Base-by-base conservation (phyloP, 2,888 invertebrate genomes). In the Xestia c-nigrum region DNA sequence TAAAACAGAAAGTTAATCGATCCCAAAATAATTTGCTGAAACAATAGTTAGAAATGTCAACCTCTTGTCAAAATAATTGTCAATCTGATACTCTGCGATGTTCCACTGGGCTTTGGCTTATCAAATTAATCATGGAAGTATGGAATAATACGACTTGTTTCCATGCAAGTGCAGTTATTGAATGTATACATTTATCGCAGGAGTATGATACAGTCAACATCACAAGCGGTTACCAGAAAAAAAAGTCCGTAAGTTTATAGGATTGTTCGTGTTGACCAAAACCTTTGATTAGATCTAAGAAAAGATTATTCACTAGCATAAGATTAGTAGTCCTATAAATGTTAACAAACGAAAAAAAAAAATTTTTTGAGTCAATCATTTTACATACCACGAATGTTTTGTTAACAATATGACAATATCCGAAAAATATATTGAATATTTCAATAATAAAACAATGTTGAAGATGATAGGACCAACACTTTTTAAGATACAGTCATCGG, bases 341-440 rank as follows among this genome's bases (percentile, higher is more conserved):
- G n/a, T 40, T 21, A 14, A 24, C 21, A 7, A 14, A 72, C 38
- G 16, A 6, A 50, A 9, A 12, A 40, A 74, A 19, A 3, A 14
- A 9, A 47, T 67, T 7, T 1, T 16, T 7, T 3, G n/a, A 16
- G 24, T 16, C 12, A 78, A 47, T 47, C 9, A 57, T 57, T 14
- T 0, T 47, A 31, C 24, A 66, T 19, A 47, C 6, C 6, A 43
- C 4, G 24, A 50, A 19, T 59, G 21, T n/a, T n/a, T n/a, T n/a
- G n/a, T n/a, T n/a, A n/a, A n/a, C n/a, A n/a, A n/a, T n/a, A n/a
- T 19, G 31, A 12, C 14, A 43, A 10, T 7, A 16, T 12, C 10
- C 12, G 10, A 10, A 10, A n/a, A 14, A 68, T 78, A 47, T 67
- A 59, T n/a, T 78, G 19, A 47, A 31, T 43, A 50, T 59, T 19